These are phyloP conservation scores for Pelosia muscerda DNA, from an alignment of 2,888 invertebrate species.

Conservation along the genomic window DNA sequence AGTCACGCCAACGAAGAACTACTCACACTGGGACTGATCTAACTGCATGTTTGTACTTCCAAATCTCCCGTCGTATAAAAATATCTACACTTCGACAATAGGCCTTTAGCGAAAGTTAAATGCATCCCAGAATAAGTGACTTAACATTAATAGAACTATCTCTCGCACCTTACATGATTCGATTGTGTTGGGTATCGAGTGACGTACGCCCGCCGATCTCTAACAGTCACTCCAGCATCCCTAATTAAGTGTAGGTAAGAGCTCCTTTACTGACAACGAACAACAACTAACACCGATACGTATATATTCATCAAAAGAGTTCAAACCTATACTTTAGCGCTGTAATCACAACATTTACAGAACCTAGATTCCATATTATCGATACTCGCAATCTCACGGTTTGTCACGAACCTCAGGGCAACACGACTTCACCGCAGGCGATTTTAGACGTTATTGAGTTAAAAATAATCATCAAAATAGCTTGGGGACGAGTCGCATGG, in stretches of 20 bases:
- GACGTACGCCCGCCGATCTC: conserved; percentile 33
- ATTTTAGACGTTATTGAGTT: conserved; percentile 49
- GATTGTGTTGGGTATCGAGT: conserved; percentile 43
- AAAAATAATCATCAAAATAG: conserved; percentile 51
- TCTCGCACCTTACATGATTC: conserved; percentile 43
- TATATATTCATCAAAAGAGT: conserved; percentile 34
- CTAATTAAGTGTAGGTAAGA: conserved; percentile 30
- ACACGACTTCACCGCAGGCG: conserved; percentile 34
- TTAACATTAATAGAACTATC: conserved; percentile 47
- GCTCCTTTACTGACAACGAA: conserved; percentile 31
- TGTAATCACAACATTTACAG: conserved; percentile 46
- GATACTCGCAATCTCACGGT: conserved; percentile 46
- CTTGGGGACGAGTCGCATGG: conserved; percentile 30
- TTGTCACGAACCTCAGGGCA: conserved; percentile 34
- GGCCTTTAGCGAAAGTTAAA: conserved; percentile 80
- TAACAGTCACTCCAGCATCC: conserved; percentile 30
- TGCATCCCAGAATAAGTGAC: conserved; percentile 60
- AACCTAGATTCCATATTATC: conserved; percentile 43
- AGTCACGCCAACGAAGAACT: conserved; percentile 45
- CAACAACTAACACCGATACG: conserved; percentile 28
- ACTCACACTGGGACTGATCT: conserved; percentile 43
- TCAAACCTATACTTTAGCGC: conserved; percentile 37
- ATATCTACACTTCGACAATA: conserved; percentile 72
- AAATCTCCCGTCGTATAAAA: conserved; percentile 58
- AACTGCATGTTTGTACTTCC: conserved; percentile 65